A percentile compares a stretch with the other conserved stretches of the same genome.
Evolutionary conservation across 2,113 vertebrate genomes (phyloP).

Genomic region (Ariopsis seemanni): DNA sequence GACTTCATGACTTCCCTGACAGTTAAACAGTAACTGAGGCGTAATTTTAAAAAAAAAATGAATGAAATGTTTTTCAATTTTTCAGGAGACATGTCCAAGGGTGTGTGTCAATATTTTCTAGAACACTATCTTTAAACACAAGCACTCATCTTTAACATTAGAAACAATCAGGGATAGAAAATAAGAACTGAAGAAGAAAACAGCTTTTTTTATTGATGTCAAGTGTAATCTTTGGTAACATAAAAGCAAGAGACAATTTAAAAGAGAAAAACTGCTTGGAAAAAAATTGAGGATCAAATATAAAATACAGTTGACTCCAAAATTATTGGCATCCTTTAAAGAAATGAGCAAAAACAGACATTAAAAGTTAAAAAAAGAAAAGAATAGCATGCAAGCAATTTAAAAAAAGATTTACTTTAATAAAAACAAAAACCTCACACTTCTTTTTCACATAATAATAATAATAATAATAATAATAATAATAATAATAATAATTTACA

Average conservation of each 20-base stretch:
- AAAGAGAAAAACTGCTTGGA: background rate
- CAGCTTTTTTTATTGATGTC: background rate
- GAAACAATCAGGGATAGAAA: background rate
- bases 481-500: background rate
- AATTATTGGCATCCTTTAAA: background rate
- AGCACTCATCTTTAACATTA: background rate
- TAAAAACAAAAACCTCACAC: too few species aligned
- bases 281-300: background rate
- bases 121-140: background rate
- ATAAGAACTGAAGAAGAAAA: background rate
- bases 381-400: background rate
- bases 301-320: background rate
- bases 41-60: too few species aligned
- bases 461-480: too few species aligned
- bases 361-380: background rate
- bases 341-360: background rate
- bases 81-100: background rate
- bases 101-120: too few species aligned
- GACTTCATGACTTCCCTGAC: too few species aligned
- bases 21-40: too few species aligned
- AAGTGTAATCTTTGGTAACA: background rate
- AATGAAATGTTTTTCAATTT: too few species aligned
- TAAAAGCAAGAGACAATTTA: background rate
- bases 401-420: background rate
- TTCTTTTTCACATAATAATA: too few species aligned